Conservation (phyloP, 2,797 vertebrate species). For the Rhinatrema bivittatum region DNA sequence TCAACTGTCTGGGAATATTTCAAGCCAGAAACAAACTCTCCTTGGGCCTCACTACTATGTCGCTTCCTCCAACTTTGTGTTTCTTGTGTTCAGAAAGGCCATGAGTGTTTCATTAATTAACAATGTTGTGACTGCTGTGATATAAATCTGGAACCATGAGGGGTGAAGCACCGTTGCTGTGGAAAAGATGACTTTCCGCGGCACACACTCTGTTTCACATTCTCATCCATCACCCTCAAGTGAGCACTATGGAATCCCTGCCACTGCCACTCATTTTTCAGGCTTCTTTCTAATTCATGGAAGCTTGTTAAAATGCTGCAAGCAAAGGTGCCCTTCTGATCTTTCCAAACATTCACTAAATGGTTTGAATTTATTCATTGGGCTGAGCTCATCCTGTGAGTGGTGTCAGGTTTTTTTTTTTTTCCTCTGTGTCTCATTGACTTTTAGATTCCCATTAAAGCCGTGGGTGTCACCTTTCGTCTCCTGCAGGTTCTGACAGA, state of each 20-base stretch:
- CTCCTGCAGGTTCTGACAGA: slow-evolving; percentile 23
- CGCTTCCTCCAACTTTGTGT: slow-evolving; percentile 10
- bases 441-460: slow-evolving; percentile 51
- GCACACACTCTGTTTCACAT: slow-evolving; percentile 56
- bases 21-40: slow-evolving; percentile 24
- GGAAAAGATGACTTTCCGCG: slow-evolving; percentile 67
- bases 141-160: slow-evolving; percentile 43
- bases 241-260: slow-evolving; percentile 41
- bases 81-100: slow-evolving; percentile 31
- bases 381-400: slow-evolving; percentile 42
- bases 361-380: slow-evolving; percentile 55
- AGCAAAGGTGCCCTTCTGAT: slow-evolving; percentile 54
- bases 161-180: slow-evolving; percentile 62
- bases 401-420: too few species aligned
- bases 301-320: slow-evolving; percentile 49
- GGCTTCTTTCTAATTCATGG: slow-evolving; percentile 41
- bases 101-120: slow-evolving; percentile 59
- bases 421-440: slow-evolving; percentile 37
- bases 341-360: slow-evolving; percentile 51
- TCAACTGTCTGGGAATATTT: slow-evolving; percentile 10
- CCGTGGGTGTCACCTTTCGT: slow-evolving; percentile 34
- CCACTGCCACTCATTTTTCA: slow-evolving; percentile 50
- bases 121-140: slow-evolving; percentile 21
- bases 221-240: slow-evolving; percentile 65
- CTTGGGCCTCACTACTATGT: not conserved